These are phyloP conservation scores for Tenthredo livida DNA, from an alignment of 2,888 invertebrate species.

Conservation along the genomic window DNA sequence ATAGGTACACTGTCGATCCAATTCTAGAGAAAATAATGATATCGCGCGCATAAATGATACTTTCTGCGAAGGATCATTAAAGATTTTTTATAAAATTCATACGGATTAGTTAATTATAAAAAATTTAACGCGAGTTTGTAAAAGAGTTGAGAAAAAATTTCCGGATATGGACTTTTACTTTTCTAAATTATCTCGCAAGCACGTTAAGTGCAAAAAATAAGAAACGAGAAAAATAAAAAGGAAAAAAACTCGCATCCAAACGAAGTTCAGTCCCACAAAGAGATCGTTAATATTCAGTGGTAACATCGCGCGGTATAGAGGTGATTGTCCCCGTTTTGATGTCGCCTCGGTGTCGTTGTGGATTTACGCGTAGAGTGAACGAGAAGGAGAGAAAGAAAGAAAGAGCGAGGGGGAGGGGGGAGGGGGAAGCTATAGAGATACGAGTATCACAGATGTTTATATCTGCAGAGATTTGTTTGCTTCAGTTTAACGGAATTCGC, in stretches of 20 bases:
- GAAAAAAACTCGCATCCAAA: neutral
- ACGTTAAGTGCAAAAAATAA: neutral
- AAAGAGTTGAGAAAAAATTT: neutral
- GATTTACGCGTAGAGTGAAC: constrained; percentile 1
- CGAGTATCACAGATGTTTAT: neutral
- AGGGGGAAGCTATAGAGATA: neutral
- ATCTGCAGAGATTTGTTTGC: constrained; percentile 7
- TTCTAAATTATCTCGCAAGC: neutral
- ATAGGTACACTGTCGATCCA: neutral
- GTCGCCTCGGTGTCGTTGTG: constrained; percentile 34
- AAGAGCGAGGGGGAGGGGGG: neutral
- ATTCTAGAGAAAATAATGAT: constrained; percentile 2
- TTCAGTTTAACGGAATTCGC: neutral
- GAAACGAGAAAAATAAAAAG: neutral
- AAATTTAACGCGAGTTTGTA: neutral
- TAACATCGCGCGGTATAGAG: constrained; percentile 47
- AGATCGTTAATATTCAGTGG: constrained; percentile 49
- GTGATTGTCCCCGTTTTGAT: constrained; percentile 51
- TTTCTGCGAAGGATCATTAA: neutral
- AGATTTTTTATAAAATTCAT: neutral
- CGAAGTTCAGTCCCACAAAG: constrained; percentile 41
- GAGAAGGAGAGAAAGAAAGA: constrained; percentile 35
- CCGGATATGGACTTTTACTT: neutral
- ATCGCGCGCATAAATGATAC: neutral
- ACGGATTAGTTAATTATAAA: neutral